Evolutionary conservation across 2,797 vertebrate species (phyloP).

Genomic region (Myotis myotis): DNA sequence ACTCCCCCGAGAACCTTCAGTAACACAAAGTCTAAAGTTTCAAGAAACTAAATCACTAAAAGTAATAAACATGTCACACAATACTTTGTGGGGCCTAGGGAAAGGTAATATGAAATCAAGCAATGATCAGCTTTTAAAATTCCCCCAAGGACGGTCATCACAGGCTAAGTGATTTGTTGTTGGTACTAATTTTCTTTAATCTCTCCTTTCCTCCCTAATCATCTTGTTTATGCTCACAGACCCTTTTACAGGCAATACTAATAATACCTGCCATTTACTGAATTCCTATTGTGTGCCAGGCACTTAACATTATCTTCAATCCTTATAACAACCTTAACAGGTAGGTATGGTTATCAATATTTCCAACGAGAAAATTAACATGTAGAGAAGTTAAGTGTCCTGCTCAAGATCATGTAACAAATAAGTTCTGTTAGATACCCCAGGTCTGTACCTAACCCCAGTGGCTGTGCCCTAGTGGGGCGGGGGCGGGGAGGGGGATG

Average conservation of each 20-base stretch:
- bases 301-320: background rate
- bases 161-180: background rate
- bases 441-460: background rate
- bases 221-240: background rate
- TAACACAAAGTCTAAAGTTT: conserved; percentile 56
- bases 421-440: background rate
- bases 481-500: too few relatives aligned
- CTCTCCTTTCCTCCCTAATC: conserved; percentile 31
- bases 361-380: conserved; percentile 7
- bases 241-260: background rate
- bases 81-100: background rate
- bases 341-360: background rate
- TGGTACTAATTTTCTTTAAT: conserved; percentile 27
- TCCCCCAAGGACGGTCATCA: conserved; percentile 19
- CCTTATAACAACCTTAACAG: background rate
- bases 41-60: conserved; percentile 66
- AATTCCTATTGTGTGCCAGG: background rate
- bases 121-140: conserved; percentile 49
- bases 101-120: conserved; percentile 57
- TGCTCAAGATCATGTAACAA: background rate
- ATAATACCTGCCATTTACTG: background rate
- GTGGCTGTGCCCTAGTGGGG: background rate
- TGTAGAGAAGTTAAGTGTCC: background rate
- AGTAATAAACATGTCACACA: conserved; percentile 70
- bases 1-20: conserved; percentile 55